Conservation (phyloP, 2,113 vertebrate genomes). For the Ifrita kowaldi region DNA sequence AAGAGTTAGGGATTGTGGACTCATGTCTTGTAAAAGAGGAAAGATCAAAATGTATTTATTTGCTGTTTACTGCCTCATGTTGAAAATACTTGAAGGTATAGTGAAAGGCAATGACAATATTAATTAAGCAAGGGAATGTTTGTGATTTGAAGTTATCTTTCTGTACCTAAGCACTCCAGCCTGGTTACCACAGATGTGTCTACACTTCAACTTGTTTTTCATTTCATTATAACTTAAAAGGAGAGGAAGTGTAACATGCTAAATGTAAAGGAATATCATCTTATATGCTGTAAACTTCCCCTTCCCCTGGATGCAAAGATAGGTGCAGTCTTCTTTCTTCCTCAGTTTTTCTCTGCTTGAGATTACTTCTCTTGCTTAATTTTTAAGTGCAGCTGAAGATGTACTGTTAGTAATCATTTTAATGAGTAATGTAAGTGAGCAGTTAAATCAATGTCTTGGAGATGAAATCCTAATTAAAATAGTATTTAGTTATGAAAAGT, state of each 20-base stretch:
- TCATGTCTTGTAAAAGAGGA: neutral
- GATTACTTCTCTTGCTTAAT: neutral
- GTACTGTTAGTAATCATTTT: constrained; percentile 28
- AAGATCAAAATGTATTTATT: neutral
- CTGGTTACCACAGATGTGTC: neutral
- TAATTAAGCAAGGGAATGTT: neutral
- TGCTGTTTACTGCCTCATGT: neutral
- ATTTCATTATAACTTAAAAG: neutral
- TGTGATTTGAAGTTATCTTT: neutral
- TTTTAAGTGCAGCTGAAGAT: neutral
- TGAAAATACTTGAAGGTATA: neutral
- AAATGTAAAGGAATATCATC: neutral
- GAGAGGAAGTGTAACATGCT: neutral
- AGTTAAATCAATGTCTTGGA: constrained; percentile 15
- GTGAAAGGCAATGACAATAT: neutral
- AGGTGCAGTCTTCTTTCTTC: neutral
- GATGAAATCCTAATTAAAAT: constrained; percentile 46
- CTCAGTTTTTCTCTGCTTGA: neutral
- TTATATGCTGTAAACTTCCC: neutral
- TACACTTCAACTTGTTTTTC: neutral
- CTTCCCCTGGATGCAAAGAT: neutral
- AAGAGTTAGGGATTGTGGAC: neutral
- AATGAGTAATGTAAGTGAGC: constrained; percentile 7
- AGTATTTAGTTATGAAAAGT: constrained; percentile 23
- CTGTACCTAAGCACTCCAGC: neutral